A percentile compares a stretch with the other conserved stretches of the same genome.
Evolutionary conservation across 2,888 invertebrate genomes (phyloP).

Genomic region (Anthophora plumipes): DNA sequence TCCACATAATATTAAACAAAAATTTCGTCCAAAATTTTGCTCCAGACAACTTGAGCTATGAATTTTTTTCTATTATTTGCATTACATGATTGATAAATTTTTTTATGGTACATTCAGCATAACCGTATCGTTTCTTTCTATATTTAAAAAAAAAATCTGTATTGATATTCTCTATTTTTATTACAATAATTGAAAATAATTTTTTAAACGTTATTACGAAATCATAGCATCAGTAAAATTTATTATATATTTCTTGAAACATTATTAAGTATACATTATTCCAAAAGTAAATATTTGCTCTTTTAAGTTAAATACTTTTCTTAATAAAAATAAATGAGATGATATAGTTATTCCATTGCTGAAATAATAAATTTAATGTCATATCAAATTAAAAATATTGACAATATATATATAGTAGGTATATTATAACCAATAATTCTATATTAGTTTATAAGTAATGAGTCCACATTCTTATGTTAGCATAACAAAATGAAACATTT

Average conservation of each 20-base stretch:
- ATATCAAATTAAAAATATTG: constrained; percentile 24
- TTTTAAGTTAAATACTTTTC: constrained; percentile 14
- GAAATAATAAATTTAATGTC: constrained; percentile 5
- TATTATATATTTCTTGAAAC: neutral
- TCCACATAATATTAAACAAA: constrained; percentile 18
- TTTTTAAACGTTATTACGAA: constrained; percentile 5
- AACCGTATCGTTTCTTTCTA: constrained; percentile 1
- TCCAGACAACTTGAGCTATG: constrained; percentile 15
- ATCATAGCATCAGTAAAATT: neutral
- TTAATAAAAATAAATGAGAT: neutral
- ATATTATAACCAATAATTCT: constrained; percentile 1
- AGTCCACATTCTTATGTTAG: neutral
- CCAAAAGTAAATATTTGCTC: neutral
- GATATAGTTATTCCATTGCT: neutral
- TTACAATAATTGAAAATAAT: constrained; percentile 18
- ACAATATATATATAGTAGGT: constrained; percentile 21
- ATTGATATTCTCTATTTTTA: constrained; percentile 10
- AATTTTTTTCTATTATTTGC: constrained; percentile 32
- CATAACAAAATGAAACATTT: neutral
- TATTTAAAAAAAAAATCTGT: neutral
- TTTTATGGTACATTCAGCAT: constrained; percentile 10
- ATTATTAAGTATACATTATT: constrained; percentile 1
- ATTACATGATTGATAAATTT: constrained; percentile 27
- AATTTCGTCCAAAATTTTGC: constrained; percentile 47
- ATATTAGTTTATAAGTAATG: neutral